Evolutionary conservation across 1,140 invertebrate genomes (phyloP).

Genomic region (Lasaia peninsularis): DNA sequence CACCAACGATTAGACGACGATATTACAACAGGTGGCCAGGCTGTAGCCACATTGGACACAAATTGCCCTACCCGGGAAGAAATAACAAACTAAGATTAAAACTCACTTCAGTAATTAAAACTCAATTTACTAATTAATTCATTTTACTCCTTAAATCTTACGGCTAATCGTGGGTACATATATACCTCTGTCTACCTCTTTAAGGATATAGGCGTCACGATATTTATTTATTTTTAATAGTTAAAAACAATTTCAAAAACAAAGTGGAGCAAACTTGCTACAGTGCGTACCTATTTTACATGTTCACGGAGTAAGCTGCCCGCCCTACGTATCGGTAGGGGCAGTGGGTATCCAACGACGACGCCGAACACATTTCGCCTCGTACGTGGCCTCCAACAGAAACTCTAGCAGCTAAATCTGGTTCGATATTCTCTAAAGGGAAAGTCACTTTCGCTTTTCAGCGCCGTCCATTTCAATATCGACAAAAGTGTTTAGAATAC

Average conservation of each 20-base stretch:
- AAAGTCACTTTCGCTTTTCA: constrained; percentile 16
- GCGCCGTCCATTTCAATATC: constrained; percentile 7
- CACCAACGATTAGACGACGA: too few relatives aligned
- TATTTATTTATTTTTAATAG: too few relatives aligned
- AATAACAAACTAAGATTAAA: too few relatives aligned
- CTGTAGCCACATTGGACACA: too few relatives aligned
- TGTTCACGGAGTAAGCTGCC: constrained; percentile 66
- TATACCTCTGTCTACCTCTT: too few relatives aligned
- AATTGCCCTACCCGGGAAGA: too few relatives aligned
- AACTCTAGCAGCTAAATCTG: constrained; percentile 45
- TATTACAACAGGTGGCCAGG: too few relatives aligned
- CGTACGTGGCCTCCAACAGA: constrained; percentile 51
- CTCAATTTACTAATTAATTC: too few relatives aligned
- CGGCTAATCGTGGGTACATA: too few relatives aligned
- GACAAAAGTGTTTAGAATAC: constrained; percentile 8
- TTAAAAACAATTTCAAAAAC: constrained; percentile 17
- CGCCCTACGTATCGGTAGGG: constrained; percentile 66
- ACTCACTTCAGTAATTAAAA: too few relatives aligned
- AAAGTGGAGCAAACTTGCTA: constrained; percentile 49
- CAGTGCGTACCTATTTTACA: constrained; percentile 64
- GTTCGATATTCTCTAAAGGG: constrained; percentile 43
- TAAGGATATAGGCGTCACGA: too few relatives aligned
- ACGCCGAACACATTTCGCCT: constrained; percentile 64
- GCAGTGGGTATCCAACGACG: constrained; percentile 62
- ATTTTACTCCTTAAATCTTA: too few relatives aligned